These are phyloP conservation scores for Formica exsecta DNA, from an alignment of 1,140 invertebrate genomes.

Conservation along the genomic window DNA sequence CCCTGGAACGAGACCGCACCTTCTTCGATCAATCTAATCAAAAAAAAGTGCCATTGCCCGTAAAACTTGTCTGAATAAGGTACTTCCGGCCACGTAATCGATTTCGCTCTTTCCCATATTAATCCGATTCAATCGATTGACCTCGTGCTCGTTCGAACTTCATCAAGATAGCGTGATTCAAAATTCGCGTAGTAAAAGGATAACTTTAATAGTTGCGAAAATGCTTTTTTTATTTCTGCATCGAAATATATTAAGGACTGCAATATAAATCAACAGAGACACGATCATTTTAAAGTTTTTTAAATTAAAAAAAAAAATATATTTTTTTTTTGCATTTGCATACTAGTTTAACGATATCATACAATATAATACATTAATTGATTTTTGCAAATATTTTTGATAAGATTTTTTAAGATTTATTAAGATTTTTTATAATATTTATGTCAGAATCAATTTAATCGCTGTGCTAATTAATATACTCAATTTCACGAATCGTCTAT, in stretches of 20 bases:
- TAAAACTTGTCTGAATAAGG: slow-evolving; percentile 41
- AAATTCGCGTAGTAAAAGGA: neutral
- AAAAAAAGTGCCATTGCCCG: slow-evolving; percentile 38
- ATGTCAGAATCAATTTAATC: slow-evolving; percentile 1
- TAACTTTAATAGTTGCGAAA: neutral
- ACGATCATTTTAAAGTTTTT: neutral
- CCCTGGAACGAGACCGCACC: slow-evolving; percentile 38
- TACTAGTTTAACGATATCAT: neutral
- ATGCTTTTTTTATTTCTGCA: neutral
- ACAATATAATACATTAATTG: neutral
- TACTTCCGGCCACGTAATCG: slow-evolving; percentile 28
- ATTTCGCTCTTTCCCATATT: slow-evolving; percentile 39
- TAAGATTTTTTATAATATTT: neutral
- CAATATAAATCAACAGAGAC: neutral
- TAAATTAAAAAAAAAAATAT: neutral
- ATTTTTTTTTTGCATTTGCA: neutral
- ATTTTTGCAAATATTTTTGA: neutral
- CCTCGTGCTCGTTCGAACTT: neutral
- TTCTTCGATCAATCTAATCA: slow-evolving; percentile 56
- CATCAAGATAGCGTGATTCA: slow-evolving; percentile 2
- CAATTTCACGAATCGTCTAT: neutral
- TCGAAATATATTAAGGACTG: neutral
- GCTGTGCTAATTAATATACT: slow-evolving; percentile 1
- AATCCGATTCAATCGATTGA: slow-evolving; percentile 23
- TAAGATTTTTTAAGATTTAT: too few species aligned